phyloP scores from a whole-genome alignment of 2,113 vertebrate genomes.

The Cyanistes caeruleus region DNA sequence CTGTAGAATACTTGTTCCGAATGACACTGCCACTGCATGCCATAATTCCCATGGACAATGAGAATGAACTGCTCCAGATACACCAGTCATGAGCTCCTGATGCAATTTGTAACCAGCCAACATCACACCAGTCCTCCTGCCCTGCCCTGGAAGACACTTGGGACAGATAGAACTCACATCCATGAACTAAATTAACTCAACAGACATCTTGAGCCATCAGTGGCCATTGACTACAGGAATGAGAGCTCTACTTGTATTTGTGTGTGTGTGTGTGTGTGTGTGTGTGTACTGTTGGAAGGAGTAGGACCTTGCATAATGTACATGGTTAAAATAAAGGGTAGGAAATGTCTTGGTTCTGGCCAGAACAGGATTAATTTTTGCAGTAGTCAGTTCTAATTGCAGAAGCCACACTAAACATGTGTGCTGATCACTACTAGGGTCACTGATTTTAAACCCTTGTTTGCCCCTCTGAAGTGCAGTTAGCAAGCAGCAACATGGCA shows the following conservation, averaged over 20 bases:
- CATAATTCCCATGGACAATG: neutral
- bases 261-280: neutral
- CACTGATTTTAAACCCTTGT: neutral
- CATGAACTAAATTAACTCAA: neutral
- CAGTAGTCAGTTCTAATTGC: neutral
- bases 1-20: rapidly evolving
- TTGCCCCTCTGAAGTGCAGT: neutral
- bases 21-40: neutral
- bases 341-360: neutral
- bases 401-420: neutral
- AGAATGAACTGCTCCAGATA: neutral
- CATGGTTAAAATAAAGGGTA: neutral
- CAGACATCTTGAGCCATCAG: neutral
- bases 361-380: neutral
- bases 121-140: neutral
- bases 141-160: neutral
- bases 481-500: neutral
- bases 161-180: neutral
- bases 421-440: neutral
- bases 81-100: neutral
- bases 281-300: neutral
- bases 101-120: neutral
- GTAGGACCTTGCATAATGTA: neutral
- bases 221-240: neutral
- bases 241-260: neutral